Evolutionary conservation across 1,140 invertebrate genomes (phyloP).

Genomic region (Chlorops oryzae): DNA sequence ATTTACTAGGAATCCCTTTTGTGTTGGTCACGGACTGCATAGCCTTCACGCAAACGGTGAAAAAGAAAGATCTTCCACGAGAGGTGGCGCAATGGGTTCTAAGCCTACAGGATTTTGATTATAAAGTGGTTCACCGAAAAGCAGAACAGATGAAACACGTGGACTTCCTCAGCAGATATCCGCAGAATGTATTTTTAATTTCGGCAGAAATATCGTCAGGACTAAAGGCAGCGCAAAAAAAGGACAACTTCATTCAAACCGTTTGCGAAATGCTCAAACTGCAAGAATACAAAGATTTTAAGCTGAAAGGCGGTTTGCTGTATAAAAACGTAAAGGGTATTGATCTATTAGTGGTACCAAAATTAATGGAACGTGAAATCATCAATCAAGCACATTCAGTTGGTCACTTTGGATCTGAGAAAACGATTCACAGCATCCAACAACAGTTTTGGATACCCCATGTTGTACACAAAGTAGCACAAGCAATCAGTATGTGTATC

Average conservation of each 20-base stretch:
- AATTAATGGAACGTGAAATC: neutral
- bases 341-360: constrained; percentile 2
- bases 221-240: neutral
- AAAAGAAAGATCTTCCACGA: no score
- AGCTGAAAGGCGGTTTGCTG: neutral
- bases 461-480: constrained; percentile 20
- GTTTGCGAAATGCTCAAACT: neutral
- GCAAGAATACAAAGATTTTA: neutral
- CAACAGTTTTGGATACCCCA: neutral
- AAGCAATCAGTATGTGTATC: neutral
- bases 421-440: neutral
- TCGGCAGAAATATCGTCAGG: no score
- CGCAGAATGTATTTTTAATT: no score
- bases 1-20: neutral
- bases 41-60: no score
- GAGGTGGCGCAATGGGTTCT: no score
- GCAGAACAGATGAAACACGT: no score
- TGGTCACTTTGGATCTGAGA: neutral
- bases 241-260: neutral
- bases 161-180: no score
- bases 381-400: neutral
- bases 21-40: neutral
- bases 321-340: neutral
- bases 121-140: no score
- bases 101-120: no score